Conservation (phyloP, 2,888 invertebrate species). For the Ichneumoninae sp. region DNA sequence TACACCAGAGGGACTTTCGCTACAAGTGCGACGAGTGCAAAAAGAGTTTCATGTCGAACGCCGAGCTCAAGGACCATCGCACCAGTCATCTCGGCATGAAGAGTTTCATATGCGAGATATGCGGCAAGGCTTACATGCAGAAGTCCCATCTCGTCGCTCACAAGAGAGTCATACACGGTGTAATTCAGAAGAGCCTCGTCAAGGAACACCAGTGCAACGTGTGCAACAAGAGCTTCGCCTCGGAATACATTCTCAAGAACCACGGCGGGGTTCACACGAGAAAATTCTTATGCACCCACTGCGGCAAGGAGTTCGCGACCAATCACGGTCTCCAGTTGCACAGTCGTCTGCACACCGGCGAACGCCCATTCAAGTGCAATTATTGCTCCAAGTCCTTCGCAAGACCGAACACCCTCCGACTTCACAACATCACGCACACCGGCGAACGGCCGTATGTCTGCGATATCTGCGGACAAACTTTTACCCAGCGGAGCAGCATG, state of each 20-base stretch:
- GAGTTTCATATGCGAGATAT: slow-evolving; percentile 80
- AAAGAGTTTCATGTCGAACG: slow-evolving; percentile 86
- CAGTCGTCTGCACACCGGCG: slow-evolving; percentile 75
- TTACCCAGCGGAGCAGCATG: slow-evolving; percentile 80
- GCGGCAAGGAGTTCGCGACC: slow-evolving; percentile 80
- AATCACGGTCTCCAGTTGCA: slow-evolving; percentile 79
- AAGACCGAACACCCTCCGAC: slow-evolving; percentile 78
- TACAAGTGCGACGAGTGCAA: slow-evolving; percentile 86
- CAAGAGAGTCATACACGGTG: slow-evolving; percentile 57
- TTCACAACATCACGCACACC: slow-evolving; percentile 78
- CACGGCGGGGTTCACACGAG: slow-evolving; percentile 79
- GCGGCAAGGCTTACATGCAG: slow-evolving; percentile 78
- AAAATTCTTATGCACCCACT: slow-evolving; percentile 80
- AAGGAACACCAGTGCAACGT: slow-evolving; percentile 57
- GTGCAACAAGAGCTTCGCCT: slow-evolving; percentile 61
- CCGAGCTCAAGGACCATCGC: slow-evolving; percentile 84
- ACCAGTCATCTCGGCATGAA: slow-evolving; percentile 72
- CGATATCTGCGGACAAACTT: slow-evolving; percentile 80
- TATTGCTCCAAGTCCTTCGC: slow-evolving; percentile 80
- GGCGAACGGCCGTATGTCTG: slow-evolving; percentile 80
- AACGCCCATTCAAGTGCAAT: slow-evolving; percentile 79
- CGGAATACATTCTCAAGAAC: slow-evolving; percentile 60
- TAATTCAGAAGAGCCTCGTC: slow-evolving; percentile 59
- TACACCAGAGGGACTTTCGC: slow-evolving; percentile 81
- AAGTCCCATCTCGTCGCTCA: slow-evolving; percentile 55